Base-by-base conservation (phyloP, 2,113 vertebrate genomes). In the Pelobates fuscus region DNA sequence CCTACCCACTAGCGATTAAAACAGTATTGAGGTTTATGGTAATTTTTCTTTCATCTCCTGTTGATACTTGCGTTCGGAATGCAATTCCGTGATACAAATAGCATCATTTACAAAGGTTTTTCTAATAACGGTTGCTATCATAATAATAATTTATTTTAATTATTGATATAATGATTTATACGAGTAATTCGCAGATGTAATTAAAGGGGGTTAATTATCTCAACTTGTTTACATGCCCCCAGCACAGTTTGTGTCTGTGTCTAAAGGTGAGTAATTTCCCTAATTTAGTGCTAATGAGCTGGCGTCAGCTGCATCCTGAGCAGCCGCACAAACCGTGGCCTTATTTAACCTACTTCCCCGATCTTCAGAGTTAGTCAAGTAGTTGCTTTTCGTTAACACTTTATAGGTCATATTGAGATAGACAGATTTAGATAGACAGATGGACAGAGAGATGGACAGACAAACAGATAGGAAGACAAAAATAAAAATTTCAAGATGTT, bases 241-340 rank as follows among this genome's bases (percentile, higher is more conserved):
- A 54, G 59, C 70, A 32, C 60, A 63, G 59, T 72, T 72, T 72
- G 59, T 72, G 26, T 44, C 12, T 72, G 25, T 23, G 29, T 37
- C 17, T 23, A 63, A 20, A 20, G 27, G 44, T 63, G 46, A 63
- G 21, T 52, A 23, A 62, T 71, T 62, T 54, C 43, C 44, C 29
- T 72, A 72, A 62, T 63, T 41, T 27, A 54, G 59, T 49, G 43
- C 58, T 63, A 71, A 44, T 61, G 41, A 71, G 69, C 25, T 71
- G 69, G 69, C 69, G 17, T 20, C 1, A 2, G 32, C 32, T 37
- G 32, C 32, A 37, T 5, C 32, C 32, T 37, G 20, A 18, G 18
- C 67, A 29, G 43, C 32, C 21, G 15, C 54, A 12, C 10, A 59
- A 14, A 10, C 7, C 32, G 59, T 43, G 7, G 25, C 32, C 68